phyloP scores from a whole-genome alignment of 2,797 vertebrate genomes.

The Vipera latastei region DNA sequence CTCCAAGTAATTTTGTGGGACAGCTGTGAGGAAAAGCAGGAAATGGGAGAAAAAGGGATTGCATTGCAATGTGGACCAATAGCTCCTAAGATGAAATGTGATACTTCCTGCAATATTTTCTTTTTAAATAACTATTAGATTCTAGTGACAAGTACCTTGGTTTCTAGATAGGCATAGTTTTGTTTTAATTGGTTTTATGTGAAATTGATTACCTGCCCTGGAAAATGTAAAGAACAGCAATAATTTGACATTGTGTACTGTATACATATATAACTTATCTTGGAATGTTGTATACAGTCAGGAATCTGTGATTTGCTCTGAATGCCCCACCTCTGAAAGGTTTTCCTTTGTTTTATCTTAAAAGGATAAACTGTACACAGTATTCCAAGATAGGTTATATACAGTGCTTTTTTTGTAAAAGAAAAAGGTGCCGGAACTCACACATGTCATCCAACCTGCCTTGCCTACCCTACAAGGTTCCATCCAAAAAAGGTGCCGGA shows the following conservation, averaged over 20 bases:
- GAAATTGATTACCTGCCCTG: neutral
- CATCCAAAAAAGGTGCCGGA: too few species aligned
- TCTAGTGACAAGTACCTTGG: slow-evolving; percentile 33
- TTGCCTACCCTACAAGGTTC: too few species aligned
- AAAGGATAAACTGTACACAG: neutral
- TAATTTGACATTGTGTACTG: neutral
- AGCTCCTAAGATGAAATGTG: slow-evolving; percentile 38
- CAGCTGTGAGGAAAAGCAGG: slow-evolving; percentile 30
- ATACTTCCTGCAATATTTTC: slow-evolving; percentile 18
- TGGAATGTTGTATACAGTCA: neutral
- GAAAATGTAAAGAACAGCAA: neutral
- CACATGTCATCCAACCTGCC: too few species aligned
- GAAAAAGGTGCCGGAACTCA: too few species aligned
- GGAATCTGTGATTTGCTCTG: neutral
- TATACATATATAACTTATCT: neutral
- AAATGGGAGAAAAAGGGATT: neutral
- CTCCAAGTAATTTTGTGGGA: slow-evolving; percentile 45
- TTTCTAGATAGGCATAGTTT: neutral
- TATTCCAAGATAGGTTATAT: neutral
- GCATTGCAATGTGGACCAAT: slow-evolving; percentile 19
- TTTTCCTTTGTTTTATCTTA: neutral
- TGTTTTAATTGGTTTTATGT: neutral
- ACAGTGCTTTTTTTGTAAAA: neutral
- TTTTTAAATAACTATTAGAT: neutral
- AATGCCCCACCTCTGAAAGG: neutral